These are phyloP conservation scores for Masnerella sp. DNA, from an alignment of 2,888 invertebrate genomes.

Conservation along the genomic window DNA sequence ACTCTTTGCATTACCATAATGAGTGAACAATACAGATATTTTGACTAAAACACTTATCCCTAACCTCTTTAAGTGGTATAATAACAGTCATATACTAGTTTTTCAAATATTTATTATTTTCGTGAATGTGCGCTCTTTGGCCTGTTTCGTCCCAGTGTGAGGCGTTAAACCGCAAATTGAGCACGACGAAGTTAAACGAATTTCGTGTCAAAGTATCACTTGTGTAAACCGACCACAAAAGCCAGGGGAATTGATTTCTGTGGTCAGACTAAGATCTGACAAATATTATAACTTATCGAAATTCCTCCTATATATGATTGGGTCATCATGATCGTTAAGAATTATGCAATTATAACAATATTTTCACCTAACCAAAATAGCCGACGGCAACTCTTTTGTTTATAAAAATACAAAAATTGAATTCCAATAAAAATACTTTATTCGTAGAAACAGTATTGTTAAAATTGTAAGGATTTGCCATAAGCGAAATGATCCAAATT, in stretches of 20 bases:
- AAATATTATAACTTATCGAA: conserved; percentile 43
- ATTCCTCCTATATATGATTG: conserved; percentile 22
- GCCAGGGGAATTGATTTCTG: conserved; percentile 48
- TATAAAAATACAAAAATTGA: no score
- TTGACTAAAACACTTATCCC: no score
- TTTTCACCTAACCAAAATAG: no score
- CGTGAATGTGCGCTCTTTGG: no score
- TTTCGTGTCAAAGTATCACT: conserved; percentile 58
- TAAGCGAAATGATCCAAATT: conserved; percentile 21
- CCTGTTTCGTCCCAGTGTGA: no score
- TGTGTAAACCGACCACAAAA: conserved; percentile 52
- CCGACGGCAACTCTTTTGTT: no score
- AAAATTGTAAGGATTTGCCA: neutral
- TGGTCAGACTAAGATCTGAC: conserved; percentile 44
- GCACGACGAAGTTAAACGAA: conserved; percentile 59
- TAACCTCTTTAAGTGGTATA: no score
- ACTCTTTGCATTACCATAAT: no score
- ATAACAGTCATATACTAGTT: no score
- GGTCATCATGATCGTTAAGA: neutral
- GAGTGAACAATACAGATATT: no score
- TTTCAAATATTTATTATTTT: no score
- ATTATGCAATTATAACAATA: conserved; percentile 6
- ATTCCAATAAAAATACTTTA: neutral
- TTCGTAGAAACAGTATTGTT: neutral
- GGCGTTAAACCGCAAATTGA: conserved; percentile 59